phyloP scores from a whole-genome alignment of 30 jellyfish, hydroid and myxozoan species.

The Mastigias papua region DNA sequence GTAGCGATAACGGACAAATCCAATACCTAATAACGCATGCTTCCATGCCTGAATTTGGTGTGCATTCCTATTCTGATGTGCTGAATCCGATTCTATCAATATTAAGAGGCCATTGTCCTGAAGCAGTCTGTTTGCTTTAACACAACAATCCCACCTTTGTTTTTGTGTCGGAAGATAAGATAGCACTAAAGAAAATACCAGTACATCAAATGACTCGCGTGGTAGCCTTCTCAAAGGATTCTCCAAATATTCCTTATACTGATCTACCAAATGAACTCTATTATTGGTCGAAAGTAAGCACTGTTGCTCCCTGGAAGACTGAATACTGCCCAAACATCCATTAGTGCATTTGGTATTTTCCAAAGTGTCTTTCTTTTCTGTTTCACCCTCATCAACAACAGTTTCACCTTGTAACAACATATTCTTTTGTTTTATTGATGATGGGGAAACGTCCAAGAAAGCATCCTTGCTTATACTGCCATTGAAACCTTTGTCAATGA shows the following conservation, averaged over 20 bases:
- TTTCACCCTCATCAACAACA: not conserved
- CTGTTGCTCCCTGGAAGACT: not conserved
- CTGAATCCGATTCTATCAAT: slow-evolving; percentile 86
- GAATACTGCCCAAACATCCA: not conserved
- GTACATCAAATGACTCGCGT: slow-evolving; percentile 60
- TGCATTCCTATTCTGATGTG: slow-evolving; percentile 81
- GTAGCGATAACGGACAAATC: slow-evolving; percentile 75
- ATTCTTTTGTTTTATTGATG: not conserved
- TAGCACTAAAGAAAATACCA: slow-evolving; percentile 77
- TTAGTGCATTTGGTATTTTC: not conserved
- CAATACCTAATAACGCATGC: slow-evolving; percentile 69
- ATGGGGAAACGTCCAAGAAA: not conserved
- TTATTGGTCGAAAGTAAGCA: not conserved
- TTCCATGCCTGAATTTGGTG: slow-evolving; percentile 87
- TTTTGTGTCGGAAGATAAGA: slow-evolving; percentile 84
- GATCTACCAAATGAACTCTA: not conserved
- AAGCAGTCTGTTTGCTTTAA: slow-evolving; percentile 72
- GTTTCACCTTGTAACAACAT: not conserved
- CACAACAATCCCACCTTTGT: slow-evolving; percentile 85
- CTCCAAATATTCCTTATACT: not conserved
- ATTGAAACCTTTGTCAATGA: not conserved
- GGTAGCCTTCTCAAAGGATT: slow-evolving; percentile 31
- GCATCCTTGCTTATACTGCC: not conserved
- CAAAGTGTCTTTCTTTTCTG: not conserved
- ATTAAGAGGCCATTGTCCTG: slow-evolving; percentile 67